phyloP scores from a whole-genome alignment of 2,888 invertebrate species.

The Patella pellucida region DNA sequence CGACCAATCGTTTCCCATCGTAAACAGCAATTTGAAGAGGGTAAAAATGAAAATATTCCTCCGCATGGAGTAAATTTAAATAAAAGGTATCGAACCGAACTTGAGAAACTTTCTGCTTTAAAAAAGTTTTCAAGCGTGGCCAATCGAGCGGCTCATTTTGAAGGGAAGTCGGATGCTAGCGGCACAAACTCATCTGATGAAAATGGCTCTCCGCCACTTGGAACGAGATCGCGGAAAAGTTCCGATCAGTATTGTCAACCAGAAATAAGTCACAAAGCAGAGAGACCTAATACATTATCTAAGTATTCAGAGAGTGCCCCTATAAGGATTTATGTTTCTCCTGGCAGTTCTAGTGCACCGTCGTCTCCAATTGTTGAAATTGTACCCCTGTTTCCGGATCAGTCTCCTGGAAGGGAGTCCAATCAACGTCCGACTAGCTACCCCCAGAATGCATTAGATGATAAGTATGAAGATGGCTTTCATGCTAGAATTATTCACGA shows the following conservation, averaged over 20 bases:
- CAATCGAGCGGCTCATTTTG: constrained; percentile 66
- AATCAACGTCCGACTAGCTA: constrained; percentile 26
- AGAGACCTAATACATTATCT: constrained; percentile 27
- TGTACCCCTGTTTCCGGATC: constrained; percentile 42
- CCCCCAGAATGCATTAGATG: constrained; percentile 25
- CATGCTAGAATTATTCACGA: constrained; percentile 18
- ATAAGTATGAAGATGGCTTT: constrained; percentile 22
- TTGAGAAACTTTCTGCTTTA: constrained; percentile 71
- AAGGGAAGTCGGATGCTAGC: constrained; percentile 42
- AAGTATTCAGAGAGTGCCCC: constrained; percentile 45
- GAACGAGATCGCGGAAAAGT: constrained; percentile 28
- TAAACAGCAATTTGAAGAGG: constrained; percentile 59
- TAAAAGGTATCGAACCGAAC: constrained; percentile 55
- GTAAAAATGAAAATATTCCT: constrained; percentile 43
- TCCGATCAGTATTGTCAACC: constrained; percentile 35
- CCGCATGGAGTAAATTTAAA: constrained; percentile 30
- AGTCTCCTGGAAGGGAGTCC: constrained; percentile 5
- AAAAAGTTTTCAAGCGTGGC: constrained; percentile 66
- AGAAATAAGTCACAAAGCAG: constrained; percentile 40
- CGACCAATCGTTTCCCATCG: constrained; percentile 55
- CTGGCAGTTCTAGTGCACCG: constrained; percentile 47
- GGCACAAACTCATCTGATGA: constrained; percentile 24
- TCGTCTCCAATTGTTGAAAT: constrained; percentile 56
- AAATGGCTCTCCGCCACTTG: constrained; percentile 16
- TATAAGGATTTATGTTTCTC: constrained; percentile 55